Conservation (phyloP, 2,888 invertebrate species). For the Scaeva pyrastri region DNA sequence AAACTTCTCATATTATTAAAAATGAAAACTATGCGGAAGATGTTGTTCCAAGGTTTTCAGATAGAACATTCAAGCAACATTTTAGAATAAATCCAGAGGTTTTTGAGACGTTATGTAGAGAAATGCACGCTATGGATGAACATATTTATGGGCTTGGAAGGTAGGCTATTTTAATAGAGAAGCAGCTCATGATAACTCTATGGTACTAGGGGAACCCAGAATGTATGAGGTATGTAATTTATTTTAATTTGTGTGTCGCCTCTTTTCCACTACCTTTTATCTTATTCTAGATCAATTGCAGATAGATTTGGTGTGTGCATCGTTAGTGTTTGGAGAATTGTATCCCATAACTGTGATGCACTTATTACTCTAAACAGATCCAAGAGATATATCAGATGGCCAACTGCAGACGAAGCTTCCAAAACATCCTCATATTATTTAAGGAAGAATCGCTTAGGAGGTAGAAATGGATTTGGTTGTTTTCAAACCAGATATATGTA, state of each 20-base stretch:
- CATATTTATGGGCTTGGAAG: neutral
- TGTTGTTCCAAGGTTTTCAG: no score
- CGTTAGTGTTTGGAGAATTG: conserved; percentile 1
- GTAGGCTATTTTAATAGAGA: neutral
- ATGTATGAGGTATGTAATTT: neutral
- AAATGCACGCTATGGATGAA: neutral
- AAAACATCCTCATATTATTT: neutral
- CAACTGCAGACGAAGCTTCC: neutral
- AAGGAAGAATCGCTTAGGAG: neutral
- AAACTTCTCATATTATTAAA: no score
- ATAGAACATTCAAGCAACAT: neutral
- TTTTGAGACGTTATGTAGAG: neutral
- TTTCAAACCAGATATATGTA: no score
- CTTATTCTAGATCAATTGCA: neutral
- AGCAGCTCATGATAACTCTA: neutral
- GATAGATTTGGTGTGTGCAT: neutral
- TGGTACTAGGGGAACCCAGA: neutral
- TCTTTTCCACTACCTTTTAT: no score
- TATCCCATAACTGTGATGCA: neutral
- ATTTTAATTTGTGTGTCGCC: neutral
- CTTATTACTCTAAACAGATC: neutral
- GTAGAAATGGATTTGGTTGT: no score
- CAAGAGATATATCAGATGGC: neutral
- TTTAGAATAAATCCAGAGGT: conserved; percentile 1
- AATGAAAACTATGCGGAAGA: no score